Evolutionary conservation across 2,113 vertebrate species (phyloP).

Genomic region (Poecile atricapillus): DNA sequence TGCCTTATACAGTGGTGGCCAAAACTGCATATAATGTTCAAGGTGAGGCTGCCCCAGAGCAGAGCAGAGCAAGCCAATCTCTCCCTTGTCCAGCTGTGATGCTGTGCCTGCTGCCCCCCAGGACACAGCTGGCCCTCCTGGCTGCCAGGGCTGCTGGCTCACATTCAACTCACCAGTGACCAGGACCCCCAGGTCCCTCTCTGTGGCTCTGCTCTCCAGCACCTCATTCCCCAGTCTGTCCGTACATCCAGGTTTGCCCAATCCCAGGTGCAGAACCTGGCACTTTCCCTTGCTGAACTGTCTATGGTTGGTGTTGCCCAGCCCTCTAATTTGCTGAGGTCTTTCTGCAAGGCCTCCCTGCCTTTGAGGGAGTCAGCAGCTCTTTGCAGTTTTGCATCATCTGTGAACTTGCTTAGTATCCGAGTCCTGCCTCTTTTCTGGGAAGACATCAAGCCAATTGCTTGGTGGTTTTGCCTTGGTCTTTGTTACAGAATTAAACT

Average conservation of each 20-base stretch:
- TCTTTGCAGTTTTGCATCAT: not conserved
- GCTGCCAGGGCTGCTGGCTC: not conserved
- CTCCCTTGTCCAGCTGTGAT: accelerated
- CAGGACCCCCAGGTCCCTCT: not conserved
- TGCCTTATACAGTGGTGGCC: not conserved
- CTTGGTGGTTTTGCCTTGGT: not conserved
- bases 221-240: not conserved
- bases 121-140: not conserved
- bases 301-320: not conserved
- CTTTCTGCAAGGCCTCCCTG: not conserved
- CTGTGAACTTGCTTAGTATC: not conserved
- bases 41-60: accelerated
- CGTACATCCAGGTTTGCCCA: not conserved
- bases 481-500: conserved; percentile 17
- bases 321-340: accelerated
- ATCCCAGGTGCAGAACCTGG: not conserved
- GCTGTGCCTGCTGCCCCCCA: not conserved
- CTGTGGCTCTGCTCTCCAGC: not conserved
- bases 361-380: not conserved
- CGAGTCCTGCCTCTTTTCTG: not conserved
- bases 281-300: not conserved
- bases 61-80: not conserved
- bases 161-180: accelerated
- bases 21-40: accelerated
- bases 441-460: not conserved